phyloP scores from a whole-genome alignment of 2,113 vertebrate species.

The Hydrochoerus hydrochaeris region DNA sequence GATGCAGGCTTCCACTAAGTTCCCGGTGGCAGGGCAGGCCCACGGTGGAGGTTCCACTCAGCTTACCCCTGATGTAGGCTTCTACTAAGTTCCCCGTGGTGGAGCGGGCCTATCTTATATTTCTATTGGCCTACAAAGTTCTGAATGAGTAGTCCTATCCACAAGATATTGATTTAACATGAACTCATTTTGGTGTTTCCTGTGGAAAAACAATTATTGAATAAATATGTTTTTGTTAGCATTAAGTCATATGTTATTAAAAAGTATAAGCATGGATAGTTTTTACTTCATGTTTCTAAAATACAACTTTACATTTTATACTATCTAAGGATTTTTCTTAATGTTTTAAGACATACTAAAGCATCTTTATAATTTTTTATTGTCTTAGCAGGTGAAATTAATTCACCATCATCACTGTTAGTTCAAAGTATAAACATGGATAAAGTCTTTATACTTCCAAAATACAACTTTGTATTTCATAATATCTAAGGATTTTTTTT shows the following conservation, averaged over 20 bases:
- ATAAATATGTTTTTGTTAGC: slow-evolving; percentile 48
- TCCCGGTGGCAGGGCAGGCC: too few relatives aligned
- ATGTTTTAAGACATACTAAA: too few relatives aligned
- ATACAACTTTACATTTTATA: background rate
- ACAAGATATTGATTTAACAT: background rate
- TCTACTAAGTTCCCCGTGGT: too few relatives aligned
- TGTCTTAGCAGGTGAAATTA: slow-evolving; percentile 92
- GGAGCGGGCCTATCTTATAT: too few relatives aligned
- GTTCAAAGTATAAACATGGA: background rate
- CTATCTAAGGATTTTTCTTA: too few relatives aligned
- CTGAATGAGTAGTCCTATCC: background rate
- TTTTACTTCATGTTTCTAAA: background rate
- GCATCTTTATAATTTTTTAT: slow-evolving; percentile 84
- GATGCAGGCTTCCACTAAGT: too few relatives aligned
- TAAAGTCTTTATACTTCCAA: background rate
- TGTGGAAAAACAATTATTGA: background rate
- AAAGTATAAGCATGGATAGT: background rate
- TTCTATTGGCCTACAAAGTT: background rate
- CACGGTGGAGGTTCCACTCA: too few relatives aligned
- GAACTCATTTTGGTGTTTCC: slow-evolving; percentile 25
- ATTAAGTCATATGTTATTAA: slow-evolving; percentile 52
- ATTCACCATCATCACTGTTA: slow-evolving; percentile 87
- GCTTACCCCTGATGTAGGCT: too few relatives aligned
- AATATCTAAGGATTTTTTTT: slow-evolving; percentile 30
- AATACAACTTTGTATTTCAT: background rate